These are phyloP conservation scores for Syrrhaptes paradoxus DNA, from an alignment of 2,113 vertebrate species.

Conservation along the genomic window DNA sequence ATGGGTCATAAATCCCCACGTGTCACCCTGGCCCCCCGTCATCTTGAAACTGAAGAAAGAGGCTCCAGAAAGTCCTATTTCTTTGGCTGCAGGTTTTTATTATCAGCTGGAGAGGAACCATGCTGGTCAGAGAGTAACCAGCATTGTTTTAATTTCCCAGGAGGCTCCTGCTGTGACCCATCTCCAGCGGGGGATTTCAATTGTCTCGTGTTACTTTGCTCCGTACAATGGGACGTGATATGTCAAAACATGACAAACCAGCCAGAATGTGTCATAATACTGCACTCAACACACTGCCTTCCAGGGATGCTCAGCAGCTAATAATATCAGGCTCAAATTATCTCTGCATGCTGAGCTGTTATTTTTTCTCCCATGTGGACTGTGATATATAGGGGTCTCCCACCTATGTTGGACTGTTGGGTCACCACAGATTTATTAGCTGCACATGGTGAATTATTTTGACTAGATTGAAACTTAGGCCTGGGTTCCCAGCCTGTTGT, in stretches of 20 bases:
- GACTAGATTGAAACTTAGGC: not conserved
- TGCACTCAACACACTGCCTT: slow-evolving; percentile 2
- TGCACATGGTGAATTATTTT: not conserved
- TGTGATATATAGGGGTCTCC: not conserved
- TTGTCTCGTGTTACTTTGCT: not conserved
- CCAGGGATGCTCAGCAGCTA: slow-evolving; percentile 31
- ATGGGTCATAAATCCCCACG: not conserved
- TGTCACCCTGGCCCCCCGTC: not conserved
- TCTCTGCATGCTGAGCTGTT: slow-evolving; percentile 22
- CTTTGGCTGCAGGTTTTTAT: not conserved
- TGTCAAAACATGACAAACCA: slow-evolving; percentile 55
- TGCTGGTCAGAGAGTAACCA: not conserved
- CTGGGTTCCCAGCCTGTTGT: not conserved
- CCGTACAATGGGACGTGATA: slow-evolving; percentile 19
- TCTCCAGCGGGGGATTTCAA: not conserved
- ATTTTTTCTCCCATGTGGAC: not conserved
- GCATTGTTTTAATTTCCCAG: slow-evolving; percentile 58
- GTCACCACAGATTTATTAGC: slow-evolving; percentile 15
- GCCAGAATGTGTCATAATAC: slow-evolving; percentile 41
- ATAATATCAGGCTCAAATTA: slow-evolving; percentile 45
- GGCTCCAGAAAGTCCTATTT: not conserved
- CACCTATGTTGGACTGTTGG: not conserved
- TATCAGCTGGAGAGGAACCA: not conserved
- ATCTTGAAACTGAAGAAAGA: not conserved
- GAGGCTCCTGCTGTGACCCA: slow-evolving; percentile 10